Evolutionary conservation across 2,888 invertebrate species (phyloP).

Genomic region (Amphiduros pacificus): DNA sequence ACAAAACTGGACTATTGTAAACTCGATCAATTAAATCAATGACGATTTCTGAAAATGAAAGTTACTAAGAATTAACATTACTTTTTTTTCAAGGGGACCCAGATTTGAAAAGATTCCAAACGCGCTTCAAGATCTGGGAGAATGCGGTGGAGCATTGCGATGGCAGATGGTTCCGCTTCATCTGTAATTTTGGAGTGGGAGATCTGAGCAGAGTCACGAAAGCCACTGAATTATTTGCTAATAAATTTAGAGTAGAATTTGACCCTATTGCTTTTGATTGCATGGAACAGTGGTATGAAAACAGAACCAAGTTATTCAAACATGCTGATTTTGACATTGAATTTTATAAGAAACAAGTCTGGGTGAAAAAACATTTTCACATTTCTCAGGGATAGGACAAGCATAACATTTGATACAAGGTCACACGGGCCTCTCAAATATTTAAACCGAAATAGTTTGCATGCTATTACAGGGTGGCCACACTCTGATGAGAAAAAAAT

Average conservation of each 20-base stretch:
- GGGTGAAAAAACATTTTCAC: conserved; percentile 12
- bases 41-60: no score
- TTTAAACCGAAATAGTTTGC: no score
- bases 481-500: no score
- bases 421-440: no score
- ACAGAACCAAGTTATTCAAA: conserved; percentile 11
- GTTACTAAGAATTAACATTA: no score
- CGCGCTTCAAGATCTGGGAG: conserved; percentile 29
- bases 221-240: conserved; percentile 43
- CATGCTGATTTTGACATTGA: conserved; percentile 18
- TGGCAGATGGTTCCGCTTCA: conserved; percentile 42
- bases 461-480: no score
- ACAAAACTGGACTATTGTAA: no score
- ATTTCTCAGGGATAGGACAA: no score
- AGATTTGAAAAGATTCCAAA: conserved; percentile 27
- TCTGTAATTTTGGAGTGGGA: conserved; percentile 48
- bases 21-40: no score
- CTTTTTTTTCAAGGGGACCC: conserved; percentile 26
- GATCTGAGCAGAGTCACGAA: conserved; percentile 38
- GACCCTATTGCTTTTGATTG: conserved; percentile 44
- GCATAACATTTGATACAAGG: no score
- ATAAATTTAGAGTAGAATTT: conserved; percentile 44
- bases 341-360: conserved; percentile 20
- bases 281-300: conserved; percentile 36
- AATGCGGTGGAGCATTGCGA: conserved; percentile 30